Evolutionary conservation across 2,113 vertebrate genomes (phyloP).

Genomic region (Pteropus alecto): DNA sequence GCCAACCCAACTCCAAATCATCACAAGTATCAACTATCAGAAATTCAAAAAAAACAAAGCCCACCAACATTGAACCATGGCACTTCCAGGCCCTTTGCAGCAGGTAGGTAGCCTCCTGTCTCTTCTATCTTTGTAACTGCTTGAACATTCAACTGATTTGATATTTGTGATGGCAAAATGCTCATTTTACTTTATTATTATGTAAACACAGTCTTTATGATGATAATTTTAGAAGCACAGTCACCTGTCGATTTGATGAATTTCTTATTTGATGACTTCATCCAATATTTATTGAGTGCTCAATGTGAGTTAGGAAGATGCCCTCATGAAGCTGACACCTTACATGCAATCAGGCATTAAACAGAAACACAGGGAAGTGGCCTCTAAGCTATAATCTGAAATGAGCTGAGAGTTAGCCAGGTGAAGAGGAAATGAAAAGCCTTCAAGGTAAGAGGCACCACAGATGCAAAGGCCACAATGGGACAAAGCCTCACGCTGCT

Average conservation of each 20-base stretch:
- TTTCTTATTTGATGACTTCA: not conserved
- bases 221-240: not conserved
- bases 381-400: not conserved
- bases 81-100: not conserved
- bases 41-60: not conserved
- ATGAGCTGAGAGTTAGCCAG: not conserved
- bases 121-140: not conserved
- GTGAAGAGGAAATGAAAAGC: not conserved
- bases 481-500: not conserved
- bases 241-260: not conserved
- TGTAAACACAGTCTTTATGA: not conserved
- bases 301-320: not conserved
- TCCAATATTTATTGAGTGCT: not conserved
- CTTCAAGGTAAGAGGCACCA: not conserved
- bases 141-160: not conserved
- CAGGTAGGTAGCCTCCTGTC: not conserved
- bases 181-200: not conserved
- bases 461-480: not conserved
- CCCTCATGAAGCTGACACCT: not conserved
- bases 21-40: not conserved
- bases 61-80: not conserved
- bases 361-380: not conserved
- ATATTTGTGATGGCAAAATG: not conserved
- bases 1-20: not conserved
- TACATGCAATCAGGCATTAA: not conserved